phyloP scores from a whole-genome alignment of 2,113 vertebrate species.

The Sporophila hypoxantha region DNA sequence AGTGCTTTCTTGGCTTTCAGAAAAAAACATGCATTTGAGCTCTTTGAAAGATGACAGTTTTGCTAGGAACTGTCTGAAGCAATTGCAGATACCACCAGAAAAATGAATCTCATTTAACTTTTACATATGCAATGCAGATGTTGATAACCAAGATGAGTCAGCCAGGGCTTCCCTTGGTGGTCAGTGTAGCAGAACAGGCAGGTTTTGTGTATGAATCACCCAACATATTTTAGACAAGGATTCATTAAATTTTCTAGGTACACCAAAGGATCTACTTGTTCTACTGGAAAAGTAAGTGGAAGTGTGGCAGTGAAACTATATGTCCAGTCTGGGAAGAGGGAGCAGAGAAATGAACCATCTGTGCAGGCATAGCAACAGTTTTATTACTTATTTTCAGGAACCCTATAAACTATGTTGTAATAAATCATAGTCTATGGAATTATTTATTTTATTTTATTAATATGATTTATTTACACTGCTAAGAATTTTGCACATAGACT shows the following conservation, averaged over 20 bases:
- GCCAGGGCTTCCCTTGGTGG: conserved; percentile 8
- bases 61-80: not conserved
- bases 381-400: not conserved
- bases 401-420: not conserved
- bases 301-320: not conserved
- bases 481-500: not conserved
- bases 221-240: not conserved
- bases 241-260: conserved; percentile 9
- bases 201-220: conserved; percentile 16
- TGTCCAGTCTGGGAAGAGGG: not conserved
- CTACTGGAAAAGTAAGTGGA: not conserved
- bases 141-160: conserved; percentile 1
- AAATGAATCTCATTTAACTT: not conserved
- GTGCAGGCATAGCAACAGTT: not conserved
- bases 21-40: not conserved
- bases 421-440: not conserved
- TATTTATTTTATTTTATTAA: not conserved
- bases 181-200: conserved; percentile 21
- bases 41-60: not conserved
- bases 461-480: not conserved
- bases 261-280: not conserved
- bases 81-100: not conserved
- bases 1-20: not conserved
- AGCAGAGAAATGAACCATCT: not conserved
- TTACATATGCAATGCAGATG: not conserved